Evolutionary conservation across 2,797 vertebrate genomes (phyloP).

Genomic region (Rhynchotus rufescens): DNA sequence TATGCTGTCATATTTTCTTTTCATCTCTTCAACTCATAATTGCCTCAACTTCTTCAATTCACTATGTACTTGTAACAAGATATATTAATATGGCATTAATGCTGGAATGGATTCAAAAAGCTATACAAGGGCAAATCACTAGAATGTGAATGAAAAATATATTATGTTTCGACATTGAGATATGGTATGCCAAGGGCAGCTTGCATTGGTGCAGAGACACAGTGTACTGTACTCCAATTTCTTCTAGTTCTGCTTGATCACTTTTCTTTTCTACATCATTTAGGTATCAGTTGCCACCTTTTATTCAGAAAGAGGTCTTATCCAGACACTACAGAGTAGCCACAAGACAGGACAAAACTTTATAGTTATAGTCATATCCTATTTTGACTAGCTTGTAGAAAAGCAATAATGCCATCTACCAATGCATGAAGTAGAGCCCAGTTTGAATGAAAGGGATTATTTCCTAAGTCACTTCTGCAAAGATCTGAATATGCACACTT

Average conservation of each 20-base stretch:
- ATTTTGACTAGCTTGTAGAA: neutral
- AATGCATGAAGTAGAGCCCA: neutral
- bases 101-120: neutral
- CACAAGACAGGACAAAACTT: neutral
- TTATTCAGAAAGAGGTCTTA: neutral
- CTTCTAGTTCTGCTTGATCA: neutral
- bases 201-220: neutral
- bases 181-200: neutral
- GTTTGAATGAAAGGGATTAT: neutral
- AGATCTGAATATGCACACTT: neutral
- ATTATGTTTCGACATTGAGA: neutral
- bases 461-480: neutral
- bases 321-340: neutral
- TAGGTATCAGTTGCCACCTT: neutral
- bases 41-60: neutral
- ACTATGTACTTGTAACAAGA: neutral
- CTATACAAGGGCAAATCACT: neutral
- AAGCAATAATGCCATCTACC: neutral
- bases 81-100: neutral
- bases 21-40: neutral
- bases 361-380: neutral
- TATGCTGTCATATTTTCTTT: neutral
- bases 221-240: neutral
- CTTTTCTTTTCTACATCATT: neutral
- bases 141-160: neutral